These are phyloP conservation scores for Dasypus novemcinctus DNA, from an alignment of 2,113 vertebrate species.

Conservation along the genomic window DNA sequence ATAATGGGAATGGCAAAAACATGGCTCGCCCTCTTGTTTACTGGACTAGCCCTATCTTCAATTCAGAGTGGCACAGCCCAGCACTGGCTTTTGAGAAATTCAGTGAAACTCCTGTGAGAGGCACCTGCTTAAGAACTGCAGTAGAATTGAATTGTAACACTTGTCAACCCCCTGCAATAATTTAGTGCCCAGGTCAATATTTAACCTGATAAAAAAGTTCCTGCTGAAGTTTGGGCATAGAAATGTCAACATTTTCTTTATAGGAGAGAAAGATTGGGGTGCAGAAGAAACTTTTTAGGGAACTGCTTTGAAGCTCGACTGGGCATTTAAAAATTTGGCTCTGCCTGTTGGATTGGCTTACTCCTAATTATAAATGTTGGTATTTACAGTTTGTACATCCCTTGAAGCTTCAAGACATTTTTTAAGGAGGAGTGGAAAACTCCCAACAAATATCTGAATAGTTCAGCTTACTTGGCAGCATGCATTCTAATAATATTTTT, in stretches of 20 bases:
- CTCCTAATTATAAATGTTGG: constrained; percentile 50
- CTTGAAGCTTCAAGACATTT: constrained; percentile 6
- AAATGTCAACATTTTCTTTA: background rate
- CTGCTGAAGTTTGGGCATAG: background rate
- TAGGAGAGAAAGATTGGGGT: background rate
- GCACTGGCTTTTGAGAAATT: background rate
- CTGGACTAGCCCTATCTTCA: background rate
- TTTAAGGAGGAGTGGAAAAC: constrained; percentile 41
- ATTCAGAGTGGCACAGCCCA: background rate
- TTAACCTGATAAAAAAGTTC: background rate
- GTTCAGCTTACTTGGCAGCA: background rate
- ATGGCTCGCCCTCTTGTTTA: background rate
- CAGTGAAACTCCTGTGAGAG: background rate
- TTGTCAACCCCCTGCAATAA: background rate
- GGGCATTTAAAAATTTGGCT: constrained; percentile 28
- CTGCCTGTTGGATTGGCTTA: constrained; percentile 25
- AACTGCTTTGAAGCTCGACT: constrained; percentile 7
- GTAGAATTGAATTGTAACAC: background rate
- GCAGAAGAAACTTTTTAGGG: background rate
- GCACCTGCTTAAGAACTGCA: background rate
- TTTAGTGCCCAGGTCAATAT: background rate
- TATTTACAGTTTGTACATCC: constrained; percentile 55
- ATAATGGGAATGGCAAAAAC: background rate
- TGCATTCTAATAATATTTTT: constrained; percentile 33
- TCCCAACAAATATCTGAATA: constrained; percentile 25